Base-by-base conservation (phyloP, 1,140 invertebrate species). In the Drosophila suzukii region DNA sequence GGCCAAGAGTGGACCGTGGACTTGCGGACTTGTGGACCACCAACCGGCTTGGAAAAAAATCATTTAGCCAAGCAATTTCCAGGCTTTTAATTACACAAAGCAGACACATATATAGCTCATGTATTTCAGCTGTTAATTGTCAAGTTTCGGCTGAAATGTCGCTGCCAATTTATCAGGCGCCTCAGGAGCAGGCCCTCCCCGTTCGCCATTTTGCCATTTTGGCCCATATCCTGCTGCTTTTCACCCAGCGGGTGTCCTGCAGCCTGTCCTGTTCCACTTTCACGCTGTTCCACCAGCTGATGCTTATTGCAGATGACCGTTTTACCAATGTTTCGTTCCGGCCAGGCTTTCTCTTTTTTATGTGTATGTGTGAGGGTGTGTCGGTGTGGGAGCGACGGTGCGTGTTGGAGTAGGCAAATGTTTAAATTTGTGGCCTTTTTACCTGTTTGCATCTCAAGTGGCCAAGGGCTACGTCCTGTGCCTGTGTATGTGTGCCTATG, bases 391-490 rank as follows among this genome's bases (percentile, higher is more conserved):
- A 43, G 78, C 78, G 41, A 43, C 83, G 57, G 79, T 89, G 83
- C 84, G 83, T 86, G 84, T 89, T 89, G 84, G 72, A 86, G 83
- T 86, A 83, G 75, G 81, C 83, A 88, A 86, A 86, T 86, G 83
- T 77, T 86, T 86, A 83, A 86, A 89, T 86, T 83, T 86, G 82
- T 59, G 75, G 82, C 65, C 83, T 78, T 83, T 86, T 86, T 89
- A 86, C 83, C 83, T 86, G 84, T 86, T 89, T 86, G 83, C 84
- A 79, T 83, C 80, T 86, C 84, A 86, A 86, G 83, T 83, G 83
- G 75, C 84, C 84, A 78, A 54, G 47, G 75, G 74, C 74, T 36
- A 39, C 6, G 38, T 24, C 46, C 61, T 54, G 15, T 39, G n/a
- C 17, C 4, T 32, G 8, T 17, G 15, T 20, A 17, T 46, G 65